A percentile compares a stretch with the other conserved stretches of the same genome.
Conservation (phyloP, 1,140 invertebrate species). For the Drosophila elegans region DNA sequence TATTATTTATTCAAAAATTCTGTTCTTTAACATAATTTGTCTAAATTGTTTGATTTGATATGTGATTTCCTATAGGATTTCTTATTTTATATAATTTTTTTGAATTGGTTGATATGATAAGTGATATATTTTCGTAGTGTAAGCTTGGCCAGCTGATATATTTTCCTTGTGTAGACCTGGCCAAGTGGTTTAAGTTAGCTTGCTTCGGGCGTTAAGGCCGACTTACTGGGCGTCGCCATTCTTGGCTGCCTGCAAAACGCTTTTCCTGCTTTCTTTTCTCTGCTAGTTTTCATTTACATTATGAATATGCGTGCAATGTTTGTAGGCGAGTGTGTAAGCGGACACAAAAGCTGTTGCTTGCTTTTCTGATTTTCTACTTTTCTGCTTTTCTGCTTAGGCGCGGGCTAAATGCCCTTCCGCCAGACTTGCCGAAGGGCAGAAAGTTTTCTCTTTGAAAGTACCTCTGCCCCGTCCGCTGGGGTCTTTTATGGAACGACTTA, state of each 20-base stretch:
- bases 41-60: too few relatives aligned
- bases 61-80: too few relatives aligned
- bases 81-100: too few relatives aligned
- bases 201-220: slow-evolving; percentile 23
- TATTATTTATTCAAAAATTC: too few relatives aligned
- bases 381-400: slow-evolving; percentile 68
- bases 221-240: slow-evolving; percentile 44
- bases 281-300: slow-evolving; percentile 70
- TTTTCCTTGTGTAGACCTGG: neutral
- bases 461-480: slow-evolving; percentile 9
- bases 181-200: slow-evolving; percentile 25
- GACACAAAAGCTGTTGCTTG: slow-evolving; percentile 64
- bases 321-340: slow-evolving; percentile 29
- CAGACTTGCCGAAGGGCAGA: slow-evolving; percentile 50
- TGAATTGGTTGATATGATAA: too few relatives aligned
- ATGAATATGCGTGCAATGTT: slow-evolving; percentile 45
- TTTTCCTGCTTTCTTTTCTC: slow-evolving; percentile 58
- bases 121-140: neutral
- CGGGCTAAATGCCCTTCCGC: slow-evolving; percentile 71
- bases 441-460: slow-evolving; percentile 60
- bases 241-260: slow-evolving; percentile 54
- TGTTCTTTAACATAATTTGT: too few relatives aligned
- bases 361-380: slow-evolving; percentile 56
- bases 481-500: slow-evolving; percentile 50
- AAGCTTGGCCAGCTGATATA: neutral